These are phyloP conservation scores for Phortica okadai DNA, from an alignment of 2,888 invertebrate species.

Conservation along the genomic window DNA sequence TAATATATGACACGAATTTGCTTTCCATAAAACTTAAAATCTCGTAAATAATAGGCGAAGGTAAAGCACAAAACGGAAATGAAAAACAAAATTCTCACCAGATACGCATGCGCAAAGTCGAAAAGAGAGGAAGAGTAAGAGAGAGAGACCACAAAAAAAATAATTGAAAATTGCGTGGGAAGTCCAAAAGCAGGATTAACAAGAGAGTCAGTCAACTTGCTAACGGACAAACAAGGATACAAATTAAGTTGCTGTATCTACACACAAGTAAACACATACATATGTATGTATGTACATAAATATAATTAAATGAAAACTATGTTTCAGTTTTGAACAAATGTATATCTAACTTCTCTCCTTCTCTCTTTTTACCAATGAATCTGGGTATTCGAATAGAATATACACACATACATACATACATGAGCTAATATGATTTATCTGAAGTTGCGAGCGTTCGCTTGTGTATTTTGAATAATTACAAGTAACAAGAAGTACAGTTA, in stretches of 20 bases:
- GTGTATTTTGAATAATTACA: no score
- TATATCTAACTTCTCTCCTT: not conserved
- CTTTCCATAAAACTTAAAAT: slow-evolving; percentile 10
- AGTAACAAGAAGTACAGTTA: no score
- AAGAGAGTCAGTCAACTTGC: slow-evolving; percentile 24
- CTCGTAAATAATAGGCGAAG: slow-evolving; percentile 45
- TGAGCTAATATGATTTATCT: no score
- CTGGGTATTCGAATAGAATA: not conserved
- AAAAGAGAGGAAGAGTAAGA: slow-evolving; percentile 13
- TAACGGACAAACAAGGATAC: slow-evolving; percentile 35
- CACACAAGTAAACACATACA: not conserved
- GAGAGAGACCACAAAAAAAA: slow-evolving; percentile 37
- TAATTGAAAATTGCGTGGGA: slow-evolving; percentile 59
- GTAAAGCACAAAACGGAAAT: slow-evolving; percentile 62
- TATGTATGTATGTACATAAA: slow-evolving; percentile 10
- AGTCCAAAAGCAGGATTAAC: slow-evolving; percentile 48
- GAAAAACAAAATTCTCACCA: slow-evolving; percentile 41
- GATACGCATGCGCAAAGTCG: slow-evolving; percentile 51
- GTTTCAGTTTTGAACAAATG: no score
- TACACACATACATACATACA: no score
- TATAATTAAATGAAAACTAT: not conserved
- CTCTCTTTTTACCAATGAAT: not conserved
- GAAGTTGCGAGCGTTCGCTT: no score
- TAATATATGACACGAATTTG: not conserved
- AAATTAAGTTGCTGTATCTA: slow-evolving; percentile 14